Evolutionary conservation across 2,113 vertebrate genomes (phyloP).

Genomic region (Colaptes auratus): DNA sequence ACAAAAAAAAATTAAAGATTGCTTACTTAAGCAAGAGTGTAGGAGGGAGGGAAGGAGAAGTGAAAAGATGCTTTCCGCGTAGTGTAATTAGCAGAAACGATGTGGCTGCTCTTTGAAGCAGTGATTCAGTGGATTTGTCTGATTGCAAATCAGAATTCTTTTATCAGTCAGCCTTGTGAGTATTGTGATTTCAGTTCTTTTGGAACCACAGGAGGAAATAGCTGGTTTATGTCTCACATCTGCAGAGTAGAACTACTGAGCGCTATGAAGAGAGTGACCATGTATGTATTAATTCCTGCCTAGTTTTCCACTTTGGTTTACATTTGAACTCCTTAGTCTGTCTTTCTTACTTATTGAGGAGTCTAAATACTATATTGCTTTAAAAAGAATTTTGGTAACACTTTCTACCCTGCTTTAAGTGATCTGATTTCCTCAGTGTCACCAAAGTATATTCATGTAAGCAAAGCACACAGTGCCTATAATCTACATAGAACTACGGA

Average conservation of each 20-base stretch:
- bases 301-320: neutral
- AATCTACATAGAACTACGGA: neutral
- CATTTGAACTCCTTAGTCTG: neutral
- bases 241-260: neutral
- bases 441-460: neutral
- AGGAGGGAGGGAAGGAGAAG: slow-evolving; percentile 43
- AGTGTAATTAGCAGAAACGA: slow-evolving; percentile 40
- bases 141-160: slow-evolving; percentile 28
- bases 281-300: neutral
- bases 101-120: slow-evolving; percentile 9
- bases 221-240: neutral
- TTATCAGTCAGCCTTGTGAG: neutral
- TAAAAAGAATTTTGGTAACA: neutral
- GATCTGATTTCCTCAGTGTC: neutral
- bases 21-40: slow-evolving; percentile 9
- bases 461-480: slow-evolving; percentile 27
- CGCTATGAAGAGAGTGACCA: neutral
- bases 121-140: slow-evolving; percentile 13
- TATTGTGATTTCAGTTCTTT: neutral
- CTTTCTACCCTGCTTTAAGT: neutral
- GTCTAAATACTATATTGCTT: neutral
- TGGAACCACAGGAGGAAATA: neutral
- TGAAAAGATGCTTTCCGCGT: neutral
- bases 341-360: neutral
- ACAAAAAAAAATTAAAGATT: neutral